Percentiles rank a stretch among this genome's conserved stretches.
These are phyloP conservation scores for Lytechinus pictus DNA, from an alignment of 35 echinoderm and acorn worm genomes.

Conservation along the genomic window DNA sequence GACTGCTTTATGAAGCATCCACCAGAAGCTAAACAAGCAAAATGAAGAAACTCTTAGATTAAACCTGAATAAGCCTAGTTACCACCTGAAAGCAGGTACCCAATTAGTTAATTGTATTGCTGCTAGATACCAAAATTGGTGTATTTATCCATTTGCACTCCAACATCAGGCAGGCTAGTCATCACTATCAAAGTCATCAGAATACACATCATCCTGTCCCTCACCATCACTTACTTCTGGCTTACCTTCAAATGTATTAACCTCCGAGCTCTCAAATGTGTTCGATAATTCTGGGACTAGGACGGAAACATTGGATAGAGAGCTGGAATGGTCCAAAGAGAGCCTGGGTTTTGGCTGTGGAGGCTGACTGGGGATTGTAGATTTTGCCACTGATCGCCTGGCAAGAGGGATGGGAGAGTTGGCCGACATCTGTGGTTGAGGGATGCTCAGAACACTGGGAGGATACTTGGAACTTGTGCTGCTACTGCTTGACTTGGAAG, in stretches of 20 bases:
- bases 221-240: slow-evolving; percentile 1
- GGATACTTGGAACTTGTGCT: slow-evolving; percentile 30
- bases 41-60: too few species aligned
- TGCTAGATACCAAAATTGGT: too few species aligned
- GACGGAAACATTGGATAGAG: slow-evolving; percentile 39
- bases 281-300: slow-evolving; percentile 16
- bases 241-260: slow-evolving; percentile 6
- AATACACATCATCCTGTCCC: slow-evolving; percentile 22
- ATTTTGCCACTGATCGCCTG: slow-evolving; percentile 19
- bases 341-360: slow-evolving; percentile 64
- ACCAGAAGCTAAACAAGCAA: too few species aligned
- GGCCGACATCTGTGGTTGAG: slow-evolving; percentile 61
- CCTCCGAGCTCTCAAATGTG: slow-evolving; percentile 16
- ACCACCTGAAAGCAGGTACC: too few species aligned
- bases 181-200: slow-evolving; percentile 70
- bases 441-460: slow-evolving; percentile 35
- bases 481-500: not conserved
- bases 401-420: slow-evolving; percentile 57
- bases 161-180: not conserved
- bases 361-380: not conserved
- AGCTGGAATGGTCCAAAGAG: slow-evolving; percentile 27
- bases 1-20: too few species aligned
- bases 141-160: not conserved
- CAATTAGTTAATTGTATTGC: too few species aligned
- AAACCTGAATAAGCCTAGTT: too few species aligned